A percentile compares a stretch with the other conserved stretches of the same genome.
These are phyloP conservation scores for Channallabes apus DNA, from an alignment of 2,797 vertebrate species.

Conservation along the genomic window DNA sequence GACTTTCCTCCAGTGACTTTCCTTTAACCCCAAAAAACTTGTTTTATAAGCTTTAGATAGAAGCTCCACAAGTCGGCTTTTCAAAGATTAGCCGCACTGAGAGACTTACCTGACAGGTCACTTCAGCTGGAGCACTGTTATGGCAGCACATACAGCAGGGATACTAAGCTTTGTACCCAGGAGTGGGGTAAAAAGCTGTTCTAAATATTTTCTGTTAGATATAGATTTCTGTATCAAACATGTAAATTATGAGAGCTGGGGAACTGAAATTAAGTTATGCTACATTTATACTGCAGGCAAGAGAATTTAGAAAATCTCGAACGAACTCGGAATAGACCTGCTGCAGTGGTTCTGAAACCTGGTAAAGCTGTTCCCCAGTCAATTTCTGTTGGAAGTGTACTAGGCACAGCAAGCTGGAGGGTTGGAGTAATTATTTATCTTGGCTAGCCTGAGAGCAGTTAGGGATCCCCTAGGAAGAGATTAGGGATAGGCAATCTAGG, in stretches of 20 bases:
- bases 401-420: too few relatives aligned
- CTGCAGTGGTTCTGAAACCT: too few relatives aligned
- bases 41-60: neutral
- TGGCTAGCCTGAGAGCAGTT: too few relatives aligned
- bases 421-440: too few relatives aligned
- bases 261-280: neutral
- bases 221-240: neutral
- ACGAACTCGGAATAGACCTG: too few relatives aligned
- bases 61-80: neutral
- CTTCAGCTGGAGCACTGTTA: neutral
- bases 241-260: neutral
- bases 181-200: neutral
- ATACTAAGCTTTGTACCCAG: neutral
- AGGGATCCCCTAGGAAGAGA: too few relatives aligned
- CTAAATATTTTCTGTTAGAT: neutral
- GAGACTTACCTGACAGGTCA: neutral
- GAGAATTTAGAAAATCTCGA: too few relatives aligned
- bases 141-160: neutral
- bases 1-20: too few relatives aligned
- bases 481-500: too few relatives aligned
- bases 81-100: neutral
- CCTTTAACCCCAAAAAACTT: neutral
- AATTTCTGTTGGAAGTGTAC: too few relatives aligned
- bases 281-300: too few relatives aligned
- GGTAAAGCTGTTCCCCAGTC: too few relatives aligned